Conservation (phyloP, 2,797 vertebrate species). For the Phoxinus dragarum region DNA sequence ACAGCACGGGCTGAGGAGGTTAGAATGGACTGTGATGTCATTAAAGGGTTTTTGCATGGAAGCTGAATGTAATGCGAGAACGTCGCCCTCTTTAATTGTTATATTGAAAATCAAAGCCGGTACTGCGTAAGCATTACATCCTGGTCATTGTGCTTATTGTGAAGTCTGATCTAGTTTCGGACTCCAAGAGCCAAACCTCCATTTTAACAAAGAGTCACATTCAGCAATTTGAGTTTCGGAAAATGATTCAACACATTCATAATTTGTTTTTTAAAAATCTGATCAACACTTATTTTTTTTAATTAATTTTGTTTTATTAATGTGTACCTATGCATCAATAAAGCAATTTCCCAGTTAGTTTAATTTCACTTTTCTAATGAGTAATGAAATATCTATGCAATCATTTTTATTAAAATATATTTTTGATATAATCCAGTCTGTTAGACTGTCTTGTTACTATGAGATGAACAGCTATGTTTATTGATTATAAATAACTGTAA, state of each 20-base stretch:
- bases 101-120: slow-evolving; percentile 3
- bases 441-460: neutral
- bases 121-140: neutral
- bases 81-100: slow-evolving; percentile 20
- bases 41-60: slow-evolving; percentile 8
- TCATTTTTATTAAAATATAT: neutral
- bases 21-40: slow-evolving; percentile 25
- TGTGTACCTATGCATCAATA: neutral
- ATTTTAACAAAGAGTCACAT: neutral
- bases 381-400: neutral
- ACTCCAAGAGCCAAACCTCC: neutral
- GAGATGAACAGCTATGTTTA: slow-evolving; percentile 12
- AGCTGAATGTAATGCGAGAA: neutral
- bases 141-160: slow-evolving; percentile 17
- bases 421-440: neutral
- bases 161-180: slow-evolving; percentile 5
- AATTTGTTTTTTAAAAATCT: neutral
- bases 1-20: neutral
- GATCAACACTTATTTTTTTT: neutral
- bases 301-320: neutral
- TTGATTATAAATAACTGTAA: slow-evolving; percentile 2
- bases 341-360: neutral
- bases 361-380: neutral
- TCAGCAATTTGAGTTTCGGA: neutral
- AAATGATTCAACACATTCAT: neutral